These are phyloP conservation scores for Buteo buteo DNA, from an alignment of 2,113 vertebrate species.

Conservation along the genomic window DNA sequence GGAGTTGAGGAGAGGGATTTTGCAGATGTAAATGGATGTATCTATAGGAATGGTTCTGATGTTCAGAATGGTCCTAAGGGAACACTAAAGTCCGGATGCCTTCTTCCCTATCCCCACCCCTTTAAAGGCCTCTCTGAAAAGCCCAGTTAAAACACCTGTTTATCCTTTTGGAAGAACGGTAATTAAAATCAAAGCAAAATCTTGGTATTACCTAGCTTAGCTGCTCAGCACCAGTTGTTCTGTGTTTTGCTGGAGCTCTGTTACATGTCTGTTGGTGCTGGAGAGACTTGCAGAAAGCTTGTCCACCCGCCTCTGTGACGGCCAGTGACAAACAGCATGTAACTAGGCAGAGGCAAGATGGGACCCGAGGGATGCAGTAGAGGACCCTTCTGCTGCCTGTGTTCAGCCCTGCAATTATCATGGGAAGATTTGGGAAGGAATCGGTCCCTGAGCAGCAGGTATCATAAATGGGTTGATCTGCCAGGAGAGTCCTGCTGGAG, in stretches of 20 bases:
- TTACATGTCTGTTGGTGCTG: not conserved
- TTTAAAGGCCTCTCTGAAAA: not conserved
- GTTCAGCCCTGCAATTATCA: not conserved
- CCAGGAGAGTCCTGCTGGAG: not conserved
- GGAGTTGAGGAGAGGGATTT: not conserved
- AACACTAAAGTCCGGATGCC: not conserved
- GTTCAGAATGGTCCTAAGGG: not conserved
- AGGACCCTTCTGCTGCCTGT: not conserved
- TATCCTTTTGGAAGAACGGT: not conserved
- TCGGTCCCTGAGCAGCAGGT: not conserved
- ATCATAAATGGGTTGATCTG: not conserved
- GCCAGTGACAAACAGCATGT: not conserved
- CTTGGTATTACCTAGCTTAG: not conserved
- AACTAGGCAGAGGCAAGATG: not conserved
- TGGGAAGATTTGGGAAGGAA: not conserved
- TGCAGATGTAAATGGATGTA: not conserved
- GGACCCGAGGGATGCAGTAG: fast-evolving
- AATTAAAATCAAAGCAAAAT: not conserved
- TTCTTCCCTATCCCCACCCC: not conserved
- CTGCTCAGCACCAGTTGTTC: not conserved
- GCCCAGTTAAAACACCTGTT: not conserved
- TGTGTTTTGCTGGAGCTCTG: not conserved
- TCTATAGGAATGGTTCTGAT: not conserved
- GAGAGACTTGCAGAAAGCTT: not conserved
- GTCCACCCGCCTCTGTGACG: not conserved